A percentile compares a stretch with the other conserved stretches of the same genome.
Evolutionary conservation across 2,797 vertebrate species (phyloP).

Genomic region (Melanogrammus aeglefinus): DNA sequence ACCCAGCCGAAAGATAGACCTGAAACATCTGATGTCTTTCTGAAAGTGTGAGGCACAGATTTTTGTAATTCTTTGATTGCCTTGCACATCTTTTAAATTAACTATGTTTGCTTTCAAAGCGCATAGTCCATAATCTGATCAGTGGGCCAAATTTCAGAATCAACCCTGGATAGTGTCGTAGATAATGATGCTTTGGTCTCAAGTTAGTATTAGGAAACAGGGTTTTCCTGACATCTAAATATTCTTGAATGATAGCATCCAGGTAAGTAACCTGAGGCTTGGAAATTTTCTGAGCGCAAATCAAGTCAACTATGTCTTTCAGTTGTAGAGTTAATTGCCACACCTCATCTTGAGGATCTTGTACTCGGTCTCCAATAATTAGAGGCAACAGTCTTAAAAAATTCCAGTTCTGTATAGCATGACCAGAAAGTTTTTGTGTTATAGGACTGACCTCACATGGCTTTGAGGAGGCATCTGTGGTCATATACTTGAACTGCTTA

Average conservation of each 20-base stretch:
- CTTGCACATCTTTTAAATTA: conserved; percentile 36
- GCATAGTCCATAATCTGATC: conserved; percentile 27
- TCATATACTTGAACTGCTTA: conserved; percentile 27
- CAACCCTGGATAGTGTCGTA: conserved; percentile 30
- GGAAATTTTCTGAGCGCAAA: not conserved
- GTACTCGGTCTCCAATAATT: conserved; percentile 20
- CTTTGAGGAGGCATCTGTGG: conserved; percentile 28
- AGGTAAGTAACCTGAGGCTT: not conserved
- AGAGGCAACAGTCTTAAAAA: conserved; percentile 24
- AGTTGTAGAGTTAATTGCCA: not conserved
- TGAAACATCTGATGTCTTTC: conserved; percentile 30
- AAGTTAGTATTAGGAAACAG: conserved; percentile 11
- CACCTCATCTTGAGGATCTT: conserved; percentile 6
- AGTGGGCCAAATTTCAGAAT: conserved; percentile 25
- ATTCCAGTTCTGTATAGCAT: conserved; percentile 43
- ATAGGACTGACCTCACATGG: conserved; percentile 26
- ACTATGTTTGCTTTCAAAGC: conserved; percentile 36
- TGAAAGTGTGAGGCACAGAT: conserved; percentile 18
- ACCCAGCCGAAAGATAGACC: conserved; percentile 22
- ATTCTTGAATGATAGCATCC: not conserved
- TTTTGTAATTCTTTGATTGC: conserved; percentile 32
- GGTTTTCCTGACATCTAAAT: not conserved
- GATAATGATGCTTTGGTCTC: conserved; percentile 37
- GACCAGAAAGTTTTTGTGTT: conserved; percentile 19
- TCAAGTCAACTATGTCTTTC: not conserved